Conservation (phyloP, 2,797 vertebrate genomes). For the Enteromius anoplus region DNA sequence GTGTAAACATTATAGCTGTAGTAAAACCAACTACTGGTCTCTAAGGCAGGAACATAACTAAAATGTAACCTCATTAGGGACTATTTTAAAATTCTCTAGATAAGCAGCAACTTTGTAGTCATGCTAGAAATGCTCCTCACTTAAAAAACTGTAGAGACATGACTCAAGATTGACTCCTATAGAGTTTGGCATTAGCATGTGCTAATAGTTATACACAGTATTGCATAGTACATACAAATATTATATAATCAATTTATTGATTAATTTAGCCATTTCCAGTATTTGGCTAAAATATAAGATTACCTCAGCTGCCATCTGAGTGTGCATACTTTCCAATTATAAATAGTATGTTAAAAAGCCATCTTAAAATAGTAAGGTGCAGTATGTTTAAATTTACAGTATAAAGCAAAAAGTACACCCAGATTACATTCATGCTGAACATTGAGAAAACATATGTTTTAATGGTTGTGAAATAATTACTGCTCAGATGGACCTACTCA, state of each 20-base stretch:
- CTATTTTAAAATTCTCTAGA: neutral
- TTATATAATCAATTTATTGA: neutral
- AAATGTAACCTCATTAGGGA: neutral
- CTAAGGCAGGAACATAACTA: neutral
- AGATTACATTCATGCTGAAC: neutral
- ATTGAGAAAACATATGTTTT: neutral
- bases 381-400: neutral
- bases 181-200: neutral
- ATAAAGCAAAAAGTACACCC: neutral
- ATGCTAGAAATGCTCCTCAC: neutral
- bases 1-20: neutral
- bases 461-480: neutral
- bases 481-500: neutral
- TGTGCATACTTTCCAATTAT: neutral
- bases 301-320: neutral
- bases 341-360: neutral
- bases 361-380: neutral
- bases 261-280: neutral
- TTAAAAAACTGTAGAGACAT: neutral
- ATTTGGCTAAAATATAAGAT: neutral
- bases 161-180: neutral
- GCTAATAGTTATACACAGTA: neutral
- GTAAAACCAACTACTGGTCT: neutral
- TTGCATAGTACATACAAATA: neutral
- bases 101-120: neutral